Percentiles rank a stretch among this genome's conserved stretches.
phyloP scores from a whole-genome alignment of 2,797 vertebrate genomes.

The Centropyge bicolor region DNA sequence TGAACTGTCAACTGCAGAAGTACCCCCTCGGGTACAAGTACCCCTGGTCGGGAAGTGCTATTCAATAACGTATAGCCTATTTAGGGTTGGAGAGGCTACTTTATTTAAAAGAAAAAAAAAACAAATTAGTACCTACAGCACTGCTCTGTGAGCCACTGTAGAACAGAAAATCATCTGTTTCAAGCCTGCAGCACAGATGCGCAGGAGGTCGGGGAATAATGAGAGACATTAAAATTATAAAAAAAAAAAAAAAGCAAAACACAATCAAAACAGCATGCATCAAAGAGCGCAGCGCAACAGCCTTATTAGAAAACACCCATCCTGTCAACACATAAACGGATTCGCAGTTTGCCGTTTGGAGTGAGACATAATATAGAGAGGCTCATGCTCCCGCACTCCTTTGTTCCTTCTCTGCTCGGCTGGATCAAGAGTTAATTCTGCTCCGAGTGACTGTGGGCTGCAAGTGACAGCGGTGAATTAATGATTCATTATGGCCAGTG shows the following conservation, averaged over 20 bases:
- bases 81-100: background rate
- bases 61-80: background rate
- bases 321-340: constrained; percentile 33
- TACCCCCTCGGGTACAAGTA: background rate
- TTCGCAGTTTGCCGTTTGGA: constrained; percentile 24
- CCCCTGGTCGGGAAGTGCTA: background rate
- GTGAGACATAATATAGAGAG: constrained; percentile 39
- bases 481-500: constrained; percentile 83
- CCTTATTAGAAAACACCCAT: constrained; percentile 43
- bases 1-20: background rate
- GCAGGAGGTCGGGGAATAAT: constrained; percentile 36
- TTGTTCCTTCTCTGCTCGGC: constrained; percentile 64
- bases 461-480: constrained; percentile 80
- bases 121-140: background rate
- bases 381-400: constrained; percentile 41
- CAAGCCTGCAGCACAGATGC: constrained; percentile 35
- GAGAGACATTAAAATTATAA: constrained; percentile 39
- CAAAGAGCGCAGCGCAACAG: constrained; percentile 28
- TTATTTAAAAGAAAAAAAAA: background rate
- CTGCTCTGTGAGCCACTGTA: background rate
- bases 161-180: constrained; percentile 28
- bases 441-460: constrained; percentile 72
- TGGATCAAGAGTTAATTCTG: constrained; percentile 74
- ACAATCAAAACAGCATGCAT: constrained; percentile 52
- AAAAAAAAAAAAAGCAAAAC: constrained; percentile 59